These are phyloP conservation scores for Myodes glareolus DNA, from an alignment of 2,113 vertebrate species.

Conservation along the genomic window DNA sequence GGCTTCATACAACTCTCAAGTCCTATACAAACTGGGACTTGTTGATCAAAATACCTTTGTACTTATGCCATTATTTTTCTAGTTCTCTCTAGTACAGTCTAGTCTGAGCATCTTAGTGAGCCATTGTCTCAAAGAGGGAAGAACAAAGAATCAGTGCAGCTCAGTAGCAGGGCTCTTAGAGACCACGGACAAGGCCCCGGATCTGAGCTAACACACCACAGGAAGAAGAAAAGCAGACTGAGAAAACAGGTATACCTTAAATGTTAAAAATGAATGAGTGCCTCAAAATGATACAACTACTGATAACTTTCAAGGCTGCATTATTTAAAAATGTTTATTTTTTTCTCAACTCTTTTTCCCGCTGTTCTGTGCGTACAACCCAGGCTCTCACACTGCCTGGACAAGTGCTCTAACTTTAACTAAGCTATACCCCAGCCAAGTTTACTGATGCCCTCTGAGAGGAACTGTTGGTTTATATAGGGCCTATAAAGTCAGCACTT, in stretches of 20 bases:
- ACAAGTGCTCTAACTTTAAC: not conserved
- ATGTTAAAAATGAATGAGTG: not conserved
- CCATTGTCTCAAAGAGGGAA: not conserved
- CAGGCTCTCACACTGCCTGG: not conserved
- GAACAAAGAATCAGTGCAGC: not conserved
- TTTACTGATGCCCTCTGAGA: not conserved
- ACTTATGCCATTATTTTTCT: not conserved
- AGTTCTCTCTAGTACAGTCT: not conserved
- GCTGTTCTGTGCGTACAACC: not conserved
- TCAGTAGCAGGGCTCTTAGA: not conserved
- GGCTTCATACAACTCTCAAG: not conserved
- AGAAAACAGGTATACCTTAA: not conserved
- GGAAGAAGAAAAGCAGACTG: not conserved
- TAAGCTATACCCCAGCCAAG: not conserved
- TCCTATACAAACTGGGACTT: not conserved
- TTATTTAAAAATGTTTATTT: not conserved
- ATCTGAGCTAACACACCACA: not conserved
- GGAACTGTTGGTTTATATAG: not conserved
- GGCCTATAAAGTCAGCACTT: not conserved
- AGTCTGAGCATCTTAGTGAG: not conserved
- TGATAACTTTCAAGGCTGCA: not conserved
- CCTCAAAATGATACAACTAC: not conserved
- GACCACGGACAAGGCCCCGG: not conserved
- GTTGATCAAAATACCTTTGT: not conserved
- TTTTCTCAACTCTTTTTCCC: not conserved